These are phyloP conservation scores for Hemicentrotus pulcherrimus DNA, from an alignment of 35 echinoderm and acorn worm species.

Conservation along the genomic window DNA sequence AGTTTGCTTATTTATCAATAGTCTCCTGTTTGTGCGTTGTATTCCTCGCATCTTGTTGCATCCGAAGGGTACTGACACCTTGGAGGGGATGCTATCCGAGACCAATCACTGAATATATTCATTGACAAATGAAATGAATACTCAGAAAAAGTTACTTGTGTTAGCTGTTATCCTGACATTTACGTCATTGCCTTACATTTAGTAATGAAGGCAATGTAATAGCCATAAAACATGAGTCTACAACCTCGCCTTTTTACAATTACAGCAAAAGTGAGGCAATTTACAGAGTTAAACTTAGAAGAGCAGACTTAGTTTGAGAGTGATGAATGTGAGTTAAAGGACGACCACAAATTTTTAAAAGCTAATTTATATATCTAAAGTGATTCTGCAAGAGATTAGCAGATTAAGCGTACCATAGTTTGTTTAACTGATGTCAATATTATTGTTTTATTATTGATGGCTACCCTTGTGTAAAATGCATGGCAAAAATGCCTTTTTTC, in stretches of 20 bases:
- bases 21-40: background rate
- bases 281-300: too few species aligned
- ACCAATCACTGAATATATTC: conserved; percentile 4
- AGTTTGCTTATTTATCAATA: background rate
- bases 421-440: too few species aligned
- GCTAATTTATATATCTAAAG: background rate
- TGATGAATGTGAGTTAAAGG: background rate
- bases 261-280: background rate
- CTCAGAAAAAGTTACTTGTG: background rate
- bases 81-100: background rate
- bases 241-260: background rate
- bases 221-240: background rate
- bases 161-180: background rate
- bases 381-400: too few species aligned
- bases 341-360: background rate
- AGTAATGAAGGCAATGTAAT: background rate
- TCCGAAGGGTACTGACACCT: background rate
- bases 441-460: too few species aligned
- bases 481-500: too few species aligned
- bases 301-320: background rate
- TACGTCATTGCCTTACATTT: background rate
- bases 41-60: background rate
- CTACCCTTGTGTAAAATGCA: too few species aligned
- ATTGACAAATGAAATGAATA: background rate
- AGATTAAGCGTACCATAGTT: too few species aligned